phyloP scores from a whole-genome alignment of 2,797 vertebrate species.

The Siniperca obscura region DNA sequence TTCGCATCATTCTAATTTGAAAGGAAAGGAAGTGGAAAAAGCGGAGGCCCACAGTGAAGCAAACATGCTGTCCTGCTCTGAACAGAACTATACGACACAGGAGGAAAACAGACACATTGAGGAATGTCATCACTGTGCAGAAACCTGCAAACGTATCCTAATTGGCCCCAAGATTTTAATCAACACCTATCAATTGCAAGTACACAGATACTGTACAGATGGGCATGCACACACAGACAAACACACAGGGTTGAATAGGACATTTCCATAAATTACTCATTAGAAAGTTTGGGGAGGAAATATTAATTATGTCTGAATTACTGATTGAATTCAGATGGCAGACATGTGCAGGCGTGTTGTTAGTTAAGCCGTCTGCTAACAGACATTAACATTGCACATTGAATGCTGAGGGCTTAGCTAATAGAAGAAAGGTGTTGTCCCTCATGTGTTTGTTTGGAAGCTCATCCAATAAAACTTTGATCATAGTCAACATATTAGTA shows the following conservation, averaged over 20 bases:
- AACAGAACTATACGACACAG: constrained; percentile 52
- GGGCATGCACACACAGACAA: constrained; percentile 38
- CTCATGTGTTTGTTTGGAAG: constrained; percentile 2
- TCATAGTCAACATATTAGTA: constrained; percentile 16
- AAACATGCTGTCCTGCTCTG: constrained; percentile 51
- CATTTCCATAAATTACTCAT: constrained; percentile 70
- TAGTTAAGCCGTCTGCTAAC: constrained; percentile 57
- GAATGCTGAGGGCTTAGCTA: constrained; percentile 36
- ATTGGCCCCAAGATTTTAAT: constrained; percentile 71
- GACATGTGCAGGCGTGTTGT: constrained; percentile 47
- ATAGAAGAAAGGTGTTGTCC: constrained; percentile 42
- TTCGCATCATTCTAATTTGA: neutral
- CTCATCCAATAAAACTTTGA: constrained; percentile 1
- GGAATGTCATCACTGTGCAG: constrained; percentile 78
- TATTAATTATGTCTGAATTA: constrained; percentile 72
- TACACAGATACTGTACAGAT: constrained; percentile 60
- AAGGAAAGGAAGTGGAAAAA: constrained; percentile 32
- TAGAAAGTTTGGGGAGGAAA: constrained; percentile 62
- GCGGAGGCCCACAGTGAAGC: constrained; percentile 18
- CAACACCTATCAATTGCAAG: constrained; percentile 52
- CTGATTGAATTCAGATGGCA: constrained; percentile 75
- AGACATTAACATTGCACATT: constrained; percentile 47
- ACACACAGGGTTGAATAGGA: constrained; percentile 58
- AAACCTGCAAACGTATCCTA: constrained; percentile 55
- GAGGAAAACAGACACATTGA: constrained; percentile 68